These are phyloP conservation scores for Typhlichthys subterraneus DNA, from an alignment of 2,797 vertebrate genomes.

Conservation along the genomic window DNA sequence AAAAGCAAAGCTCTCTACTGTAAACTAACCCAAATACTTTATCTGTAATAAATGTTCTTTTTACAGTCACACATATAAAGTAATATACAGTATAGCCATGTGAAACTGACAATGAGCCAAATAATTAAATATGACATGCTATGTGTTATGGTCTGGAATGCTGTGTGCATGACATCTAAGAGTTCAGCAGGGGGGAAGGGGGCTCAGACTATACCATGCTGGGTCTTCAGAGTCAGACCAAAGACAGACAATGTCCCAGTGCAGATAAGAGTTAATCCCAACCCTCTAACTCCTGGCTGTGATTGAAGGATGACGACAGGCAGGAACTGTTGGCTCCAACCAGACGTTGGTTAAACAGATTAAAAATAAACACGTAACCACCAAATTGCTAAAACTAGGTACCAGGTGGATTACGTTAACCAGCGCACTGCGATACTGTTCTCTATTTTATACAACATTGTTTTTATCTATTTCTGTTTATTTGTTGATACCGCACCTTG, in stretches of 20 bases:
- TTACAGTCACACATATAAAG: too few species aligned
- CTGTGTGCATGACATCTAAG: constrained; percentile 21
- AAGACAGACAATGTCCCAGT: constrained; percentile 50
- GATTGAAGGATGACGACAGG: constrained; percentile 59
- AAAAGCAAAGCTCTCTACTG: too few species aligned
- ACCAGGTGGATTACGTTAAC: not conserved
- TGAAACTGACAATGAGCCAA: too few species aligned
- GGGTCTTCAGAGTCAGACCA: constrained; percentile 34
- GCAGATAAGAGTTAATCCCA: constrained; percentile 71
- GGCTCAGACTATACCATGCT: constrained; percentile 41
- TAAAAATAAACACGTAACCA: too few species aligned
- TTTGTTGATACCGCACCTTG: not conserved
- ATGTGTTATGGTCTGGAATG: constrained; percentile 23
- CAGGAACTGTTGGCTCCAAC: constrained; percentile 27
- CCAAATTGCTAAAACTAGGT: too few species aligned
- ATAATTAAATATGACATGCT: constrained; percentile 20
- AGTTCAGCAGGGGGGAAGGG: constrained; percentile 49
- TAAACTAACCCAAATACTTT: too few species aligned
- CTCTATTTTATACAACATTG: not conserved
- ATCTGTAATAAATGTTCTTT: too few species aligned
- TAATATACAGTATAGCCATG: too few species aligned
- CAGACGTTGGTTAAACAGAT: constrained; percentile 30
- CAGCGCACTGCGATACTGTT: not conserved
- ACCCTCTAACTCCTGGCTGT: constrained; percentile 53
- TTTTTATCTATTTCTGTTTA: not conserved